Percentiles rank a stretch among this genome's conserved stretches.
Evolutionary conservation across 2,113 vertebrate genomes (phyloP).

Genomic region (Pachycephala philippinensis): DNA sequence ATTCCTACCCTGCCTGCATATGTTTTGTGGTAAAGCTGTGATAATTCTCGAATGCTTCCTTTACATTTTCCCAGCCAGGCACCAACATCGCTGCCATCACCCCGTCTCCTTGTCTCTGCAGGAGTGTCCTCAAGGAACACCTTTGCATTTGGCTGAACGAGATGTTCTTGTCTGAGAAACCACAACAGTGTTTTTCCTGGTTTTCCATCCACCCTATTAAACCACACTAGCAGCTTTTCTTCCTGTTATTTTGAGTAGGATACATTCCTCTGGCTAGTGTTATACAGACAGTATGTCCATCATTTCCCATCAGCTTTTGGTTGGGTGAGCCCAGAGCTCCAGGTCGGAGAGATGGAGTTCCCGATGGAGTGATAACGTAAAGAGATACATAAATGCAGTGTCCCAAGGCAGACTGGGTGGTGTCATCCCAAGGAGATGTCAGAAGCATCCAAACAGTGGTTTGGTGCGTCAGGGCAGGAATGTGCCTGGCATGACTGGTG

Average conservation of each 20-base stretch:
- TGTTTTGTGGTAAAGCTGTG: neutral
- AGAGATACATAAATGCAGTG: neutral
- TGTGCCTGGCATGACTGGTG: neutral
- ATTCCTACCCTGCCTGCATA: neutral
- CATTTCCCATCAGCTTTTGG: neutral
- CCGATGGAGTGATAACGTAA: neutral
- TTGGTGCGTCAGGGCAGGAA: neutral
- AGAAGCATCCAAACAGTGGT: neutral
- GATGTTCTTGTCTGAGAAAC: conserved; percentile 1
- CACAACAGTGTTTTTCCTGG: neutral
- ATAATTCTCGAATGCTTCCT: neutral
- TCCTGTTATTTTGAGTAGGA: neutral
- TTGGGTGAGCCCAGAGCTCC: neutral
- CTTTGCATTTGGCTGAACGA: conserved; percentile 39
- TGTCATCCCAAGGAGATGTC: neutral
- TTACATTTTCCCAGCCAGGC: conserved; percentile 28
- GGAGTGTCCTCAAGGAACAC: neutral
- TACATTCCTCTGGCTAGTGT: neutral
- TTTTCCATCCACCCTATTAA: neutral
- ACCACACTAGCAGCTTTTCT: neutral
- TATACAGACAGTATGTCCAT: fast-evolving
- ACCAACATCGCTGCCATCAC: neutral
- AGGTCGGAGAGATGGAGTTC: neutral
- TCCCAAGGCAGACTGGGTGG: neutral
- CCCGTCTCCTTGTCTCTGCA: neutral